Evolutionary conservation across 2,113 vertebrate genomes (phyloP), one percentile per base, ranked within the genome.

Genomic region (Menura novaehollandiae): DNA sequence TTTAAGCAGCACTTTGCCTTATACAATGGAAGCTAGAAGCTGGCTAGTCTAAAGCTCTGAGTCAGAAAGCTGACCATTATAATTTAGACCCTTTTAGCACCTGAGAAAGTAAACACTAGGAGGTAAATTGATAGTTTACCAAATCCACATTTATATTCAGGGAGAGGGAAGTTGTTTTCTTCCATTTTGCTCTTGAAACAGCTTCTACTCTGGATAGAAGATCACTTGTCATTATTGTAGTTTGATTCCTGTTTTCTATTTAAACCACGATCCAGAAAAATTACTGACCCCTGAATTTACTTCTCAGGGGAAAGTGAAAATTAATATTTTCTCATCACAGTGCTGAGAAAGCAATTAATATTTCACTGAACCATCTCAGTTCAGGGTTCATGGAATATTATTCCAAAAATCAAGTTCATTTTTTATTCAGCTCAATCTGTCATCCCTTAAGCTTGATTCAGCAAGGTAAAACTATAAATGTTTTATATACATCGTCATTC

Each of bases 231-330:
- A 52, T 68, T 60, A 28, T 30, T 93, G 33, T n/a, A 60, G 67
- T 79, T 62, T 73, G 62, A 93, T 91, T 91, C 78, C 72, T 88
- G 33, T 39, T 95, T 95, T 89, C 67, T 79, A 4, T 88, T 96
- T 91, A 86, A 95, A 91, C 32, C 7, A n/a, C 59, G 19, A 88
- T 39, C 35, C 44, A 66, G 62, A 77, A 93, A 86, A 89, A 71
- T 55, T 72, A 87, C 26, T 90, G 52, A 52, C 24, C 58, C 47
- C 35, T 26, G 35, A 82, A 64, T 89, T 86, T 78, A 44, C 18
- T 59, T 89, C 49, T 92, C 15, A 72, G 20, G 72, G 7, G 11
- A 74, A 82, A 82, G 32, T 41, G 44, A 58, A 89, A 77, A 94
- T 64, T 87, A 91, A 10, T 79, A 39, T 63, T 59, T 67, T 80